Evolutionary conservation across 2,888 invertebrate genomes (phyloP).

Genomic region (Lathronympha strigana): DNA sequence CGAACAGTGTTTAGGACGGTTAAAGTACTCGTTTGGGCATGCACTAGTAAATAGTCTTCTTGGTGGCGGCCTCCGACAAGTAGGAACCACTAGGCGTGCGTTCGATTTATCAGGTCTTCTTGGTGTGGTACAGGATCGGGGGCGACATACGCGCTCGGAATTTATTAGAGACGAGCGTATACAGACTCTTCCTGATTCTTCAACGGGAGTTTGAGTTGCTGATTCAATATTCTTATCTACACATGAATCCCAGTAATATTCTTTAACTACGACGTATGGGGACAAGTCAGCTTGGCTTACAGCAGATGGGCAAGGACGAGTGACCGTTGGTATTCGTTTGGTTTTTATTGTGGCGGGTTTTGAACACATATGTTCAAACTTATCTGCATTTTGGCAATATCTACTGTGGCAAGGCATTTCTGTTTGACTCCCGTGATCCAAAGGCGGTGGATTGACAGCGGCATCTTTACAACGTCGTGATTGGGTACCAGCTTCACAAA

Average conservation of each 20-base stretch:
- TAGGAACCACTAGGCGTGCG: not conserved
- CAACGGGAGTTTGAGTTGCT: constrained; percentile 7
- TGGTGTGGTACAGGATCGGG: not conserved
- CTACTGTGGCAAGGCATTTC: constrained; percentile 42
- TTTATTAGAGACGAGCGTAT: constrained; percentile 7
- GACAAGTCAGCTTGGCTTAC: constrained; percentile 30
- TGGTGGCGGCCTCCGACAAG: not conserved
- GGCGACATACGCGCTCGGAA: not conserved
- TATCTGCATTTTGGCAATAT: not conserved
- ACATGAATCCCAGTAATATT: constrained; percentile 59
- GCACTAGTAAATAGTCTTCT: constrained; percentile 11
- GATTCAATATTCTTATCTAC: constrained; percentile 22
- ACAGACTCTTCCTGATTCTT: not conserved
- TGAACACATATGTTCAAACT: not conserved
- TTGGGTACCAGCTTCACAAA: constrained; percentile 23
- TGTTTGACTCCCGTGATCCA: constrained; percentile 54
- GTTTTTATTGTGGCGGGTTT: not conserved
- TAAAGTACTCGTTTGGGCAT: constrained; percentile 9
- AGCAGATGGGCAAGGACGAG: not conserved
- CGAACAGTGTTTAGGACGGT: constrained; percentile 6
- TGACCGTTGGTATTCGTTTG: not conserved
- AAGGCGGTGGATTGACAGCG: constrained; percentile 46
- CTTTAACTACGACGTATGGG: constrained; percentile 57
- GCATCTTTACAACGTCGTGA: constrained; percentile 45
- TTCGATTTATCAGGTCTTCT: not conserved